Conservation (phyloP, 2,113 vertebrate species). For the Oreochromis tanganicae region DNA sequence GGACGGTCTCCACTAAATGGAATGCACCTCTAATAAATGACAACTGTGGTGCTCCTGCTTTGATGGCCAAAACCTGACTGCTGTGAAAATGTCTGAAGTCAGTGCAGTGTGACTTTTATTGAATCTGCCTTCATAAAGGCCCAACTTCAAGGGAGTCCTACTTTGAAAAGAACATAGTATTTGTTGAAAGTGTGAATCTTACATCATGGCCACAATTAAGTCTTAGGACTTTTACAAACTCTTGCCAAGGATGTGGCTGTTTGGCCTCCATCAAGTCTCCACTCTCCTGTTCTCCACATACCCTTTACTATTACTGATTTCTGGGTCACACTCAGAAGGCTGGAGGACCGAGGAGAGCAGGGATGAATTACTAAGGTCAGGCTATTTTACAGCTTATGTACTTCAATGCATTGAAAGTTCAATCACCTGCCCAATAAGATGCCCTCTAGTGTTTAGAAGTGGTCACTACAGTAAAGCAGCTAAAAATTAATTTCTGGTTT, state of each 20-base stretch:
- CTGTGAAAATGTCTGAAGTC: background rate
- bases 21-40: background rate
- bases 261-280: background rate
- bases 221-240: background rate
- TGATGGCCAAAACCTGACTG: background rate
- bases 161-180: background rate
- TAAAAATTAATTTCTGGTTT: background rate
- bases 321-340: background rate
- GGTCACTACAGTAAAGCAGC: background rate
- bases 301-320: background rate
- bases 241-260: background rate
- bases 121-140: background rate
- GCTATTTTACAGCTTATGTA: background rate
- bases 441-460: background rate
- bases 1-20: background rate
- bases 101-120: background rate
- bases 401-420: background rate
- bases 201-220: background rate
- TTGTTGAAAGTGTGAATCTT: background rate
- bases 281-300: background rate
- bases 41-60: background rate
- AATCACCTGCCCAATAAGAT: background rate
- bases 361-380: background rate
- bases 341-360: background rate
- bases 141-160: background rate